These are phyloP conservation scores for Pedetes capensis DNA, from an alignment of 2,113 vertebrate genomes.

Conservation along the genomic window DNA sequence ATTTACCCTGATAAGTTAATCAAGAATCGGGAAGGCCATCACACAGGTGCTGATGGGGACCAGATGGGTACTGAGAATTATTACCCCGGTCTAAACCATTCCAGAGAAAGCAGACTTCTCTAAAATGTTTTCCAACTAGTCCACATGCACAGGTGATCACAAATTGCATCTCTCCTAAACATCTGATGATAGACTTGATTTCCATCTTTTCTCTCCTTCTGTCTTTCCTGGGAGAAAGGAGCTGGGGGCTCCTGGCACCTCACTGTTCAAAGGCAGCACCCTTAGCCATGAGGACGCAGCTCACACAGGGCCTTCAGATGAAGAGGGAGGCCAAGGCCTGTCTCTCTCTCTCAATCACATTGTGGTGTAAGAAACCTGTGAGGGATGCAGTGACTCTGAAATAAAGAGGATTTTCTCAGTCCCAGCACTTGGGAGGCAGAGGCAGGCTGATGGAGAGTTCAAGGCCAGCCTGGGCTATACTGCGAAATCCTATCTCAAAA, in stretches of 20 bases:
- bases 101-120: background rate
- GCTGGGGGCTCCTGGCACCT: background rate
- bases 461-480: background rate
- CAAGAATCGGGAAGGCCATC: background rate
- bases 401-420: background rate
- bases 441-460: background rate
- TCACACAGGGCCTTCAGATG: background rate
- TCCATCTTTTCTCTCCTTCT: background rate
- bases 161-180: background rate
- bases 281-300: background rate
- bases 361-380: rapidly evolving
- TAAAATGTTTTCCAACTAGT: background rate
- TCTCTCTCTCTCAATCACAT: background rate
- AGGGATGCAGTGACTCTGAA: background rate
- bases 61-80: background rate
- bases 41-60: too few species aligned
- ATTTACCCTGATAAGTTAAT: too few species aligned
- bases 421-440: background rate
- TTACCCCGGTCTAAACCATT: background rate
- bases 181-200: background rate
- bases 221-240: background rate
- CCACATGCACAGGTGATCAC: background rate
- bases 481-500: background rate
- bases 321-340: background rate
- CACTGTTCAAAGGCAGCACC: too few species aligned